These are phyloP conservation scores for Autographa gamma DNA, from an alignment of 2,888 invertebrate species.

Conservation along the genomic window DNA sequence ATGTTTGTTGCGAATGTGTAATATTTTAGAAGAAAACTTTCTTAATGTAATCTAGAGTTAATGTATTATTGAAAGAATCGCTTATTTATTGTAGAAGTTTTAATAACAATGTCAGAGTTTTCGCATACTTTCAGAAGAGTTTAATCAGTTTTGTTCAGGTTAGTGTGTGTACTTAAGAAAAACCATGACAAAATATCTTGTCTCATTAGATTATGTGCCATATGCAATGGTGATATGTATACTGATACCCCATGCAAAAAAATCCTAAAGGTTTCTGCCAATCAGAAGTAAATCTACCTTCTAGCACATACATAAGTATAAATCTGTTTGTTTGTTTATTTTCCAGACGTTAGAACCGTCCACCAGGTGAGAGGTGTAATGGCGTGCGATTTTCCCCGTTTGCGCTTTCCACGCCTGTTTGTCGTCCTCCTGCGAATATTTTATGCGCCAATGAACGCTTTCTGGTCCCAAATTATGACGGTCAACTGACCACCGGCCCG, in stretches of 20 bases:
- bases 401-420: conserved; percentile 75
- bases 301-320: conserved; percentile 11
- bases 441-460: conserved; percentile 84
- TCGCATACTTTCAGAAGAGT: no score
- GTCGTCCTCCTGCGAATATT: conserved; percentile 79
- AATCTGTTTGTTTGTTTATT: conserved; percentile 59
- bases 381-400: conserved; percentile 79
- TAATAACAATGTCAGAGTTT: no score
- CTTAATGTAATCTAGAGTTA: conserved; percentile 11
- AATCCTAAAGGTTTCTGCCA: background rate
- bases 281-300: background rate
- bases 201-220: no score
- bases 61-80: background rate
- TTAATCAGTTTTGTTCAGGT: no score
- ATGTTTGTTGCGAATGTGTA: conserved; percentile 75
- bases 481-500: conserved; percentile 84
- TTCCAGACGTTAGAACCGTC: conserved; percentile 55
- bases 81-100: no score
- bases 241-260: no score
- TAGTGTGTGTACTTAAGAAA: no score
- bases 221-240: no score
- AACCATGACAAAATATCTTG: no score
- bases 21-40: conserved; percentile 49
- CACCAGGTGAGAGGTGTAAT: conserved; percentile 85
- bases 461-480: conserved; percentile 86